Evolutionary conservation across 2,113 vertebrate genomes (phyloP).

Genomic region (Neogale vison): DNA sequence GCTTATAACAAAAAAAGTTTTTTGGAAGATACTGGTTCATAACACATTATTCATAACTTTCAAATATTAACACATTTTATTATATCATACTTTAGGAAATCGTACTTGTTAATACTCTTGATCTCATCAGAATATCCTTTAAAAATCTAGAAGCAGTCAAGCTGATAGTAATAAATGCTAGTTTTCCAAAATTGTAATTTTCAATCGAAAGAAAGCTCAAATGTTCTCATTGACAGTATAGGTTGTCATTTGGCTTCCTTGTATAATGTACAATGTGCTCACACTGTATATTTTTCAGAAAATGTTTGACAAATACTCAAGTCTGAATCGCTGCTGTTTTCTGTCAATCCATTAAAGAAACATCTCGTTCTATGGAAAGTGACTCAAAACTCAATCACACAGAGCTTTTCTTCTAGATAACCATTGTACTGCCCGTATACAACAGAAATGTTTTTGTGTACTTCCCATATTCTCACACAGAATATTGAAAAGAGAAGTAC

Average conservation of each 20-base stretch:
- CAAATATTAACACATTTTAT: not conserved
- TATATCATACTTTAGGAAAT: not conserved
- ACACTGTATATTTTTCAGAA: not conserved
- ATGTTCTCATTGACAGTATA: not conserved
- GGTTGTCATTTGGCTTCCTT: not conserved
- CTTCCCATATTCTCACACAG: not conserved
- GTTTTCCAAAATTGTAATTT: not conserved
- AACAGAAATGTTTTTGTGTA: not conserved
- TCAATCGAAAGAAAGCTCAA: not conserved
- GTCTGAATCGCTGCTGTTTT: not conserved
- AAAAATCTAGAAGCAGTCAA: not conserved
- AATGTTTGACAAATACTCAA: not conserved
- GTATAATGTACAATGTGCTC: not conserved
- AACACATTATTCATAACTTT: not conserved
- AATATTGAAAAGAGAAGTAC: not conserved
- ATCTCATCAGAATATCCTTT: not conserved
- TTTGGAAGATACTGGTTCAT: not conserved
- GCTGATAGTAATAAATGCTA: not conserved
- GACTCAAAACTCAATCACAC: not conserved
- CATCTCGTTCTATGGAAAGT: not conserved
- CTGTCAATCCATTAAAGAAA: not conserved
- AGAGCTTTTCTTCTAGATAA: not conserved
- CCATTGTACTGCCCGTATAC: not conserved
- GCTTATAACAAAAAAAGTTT: not conserved
- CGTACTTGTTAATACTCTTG: not conserved